Conservation (phyloP, 2,888 invertebrate genomes). For the Hydriomena furcata region DNA sequence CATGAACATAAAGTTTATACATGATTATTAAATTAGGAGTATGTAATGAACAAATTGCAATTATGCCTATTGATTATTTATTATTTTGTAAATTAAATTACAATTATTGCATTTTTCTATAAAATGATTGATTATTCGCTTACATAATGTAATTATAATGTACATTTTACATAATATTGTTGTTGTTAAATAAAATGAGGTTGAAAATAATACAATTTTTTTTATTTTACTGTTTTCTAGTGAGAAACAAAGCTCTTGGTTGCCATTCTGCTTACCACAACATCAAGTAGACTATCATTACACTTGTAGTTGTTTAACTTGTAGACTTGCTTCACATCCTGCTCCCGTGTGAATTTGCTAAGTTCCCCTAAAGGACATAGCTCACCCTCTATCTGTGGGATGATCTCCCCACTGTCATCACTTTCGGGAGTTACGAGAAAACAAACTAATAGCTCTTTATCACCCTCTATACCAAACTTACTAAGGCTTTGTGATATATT, state of each 20-base stretch:
- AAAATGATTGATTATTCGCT: slow-evolving; percentile 60
- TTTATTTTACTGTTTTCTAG: slow-evolving; percentile 31
- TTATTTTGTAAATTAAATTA: slow-evolving; percentile 25
- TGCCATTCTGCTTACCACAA: slow-evolving; percentile 86
- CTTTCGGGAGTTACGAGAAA: slow-evolving; percentile 50
- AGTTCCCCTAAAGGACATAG: slow-evolving; percentile 74
- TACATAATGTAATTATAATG: slow-evolving; percentile 72
- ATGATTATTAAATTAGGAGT: not conserved
- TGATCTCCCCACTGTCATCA: slow-evolving; percentile 57
- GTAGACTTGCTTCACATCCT: slow-evolving; percentile 83
- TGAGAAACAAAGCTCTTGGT: slow-evolving; percentile 84
- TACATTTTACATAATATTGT: slow-evolving; percentile 78
- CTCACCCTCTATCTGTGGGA: slow-evolving; percentile 81
- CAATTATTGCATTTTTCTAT: slow-evolving; percentile 56
- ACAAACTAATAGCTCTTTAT: slow-evolving; percentile 57
- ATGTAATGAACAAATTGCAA: slow-evolving; percentile 25
- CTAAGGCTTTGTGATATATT: slow-evolving; percentile 87
- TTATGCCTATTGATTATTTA: slow-evolving; percentile 27
- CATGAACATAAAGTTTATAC: slow-evolving; percentile 1
- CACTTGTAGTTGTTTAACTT: slow-evolving; percentile 82
- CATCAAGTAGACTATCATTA: slow-evolving; percentile 73
- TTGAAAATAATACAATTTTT: slow-evolving; percentile 31
- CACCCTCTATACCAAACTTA: slow-evolving; percentile 84
- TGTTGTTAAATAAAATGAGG: slow-evolving; percentile 76
- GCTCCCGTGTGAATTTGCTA: slow-evolving; percentile 67